Percentiles rank a stretch among this genome's conserved stretches.
These are phyloP conservation scores for Heliangelus exortis DNA, from an alignment of 2,797 vertebrate species.

Conservation along the genomic window DNA sequence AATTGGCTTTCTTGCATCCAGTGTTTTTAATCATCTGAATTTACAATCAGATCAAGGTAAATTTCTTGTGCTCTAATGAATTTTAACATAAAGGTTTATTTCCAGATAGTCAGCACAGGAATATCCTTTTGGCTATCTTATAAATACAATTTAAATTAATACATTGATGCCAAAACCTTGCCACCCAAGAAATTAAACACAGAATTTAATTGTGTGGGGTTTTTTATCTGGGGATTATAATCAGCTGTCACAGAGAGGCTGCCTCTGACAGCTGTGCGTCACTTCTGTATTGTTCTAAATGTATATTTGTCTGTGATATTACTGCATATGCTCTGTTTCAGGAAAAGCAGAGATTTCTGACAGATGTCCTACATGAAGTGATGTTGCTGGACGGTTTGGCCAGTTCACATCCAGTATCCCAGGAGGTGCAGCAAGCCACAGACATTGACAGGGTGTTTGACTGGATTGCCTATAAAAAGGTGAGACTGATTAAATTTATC, in stretches of 20 bases:
- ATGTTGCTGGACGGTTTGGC: conserved; percentile 94
- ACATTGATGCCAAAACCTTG: conserved; percentile 6
- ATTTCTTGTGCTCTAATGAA: conserved; percentile 54
- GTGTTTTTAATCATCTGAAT: conserved; percentile 56
- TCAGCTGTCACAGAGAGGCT: not conserved
- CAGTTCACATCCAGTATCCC: conserved; percentile 96
- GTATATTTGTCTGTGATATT: conserved; percentile 9
- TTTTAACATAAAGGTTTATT: conserved; percentile 56
- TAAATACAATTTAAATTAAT: conserved; percentile 51
- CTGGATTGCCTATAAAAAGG: conserved; percentile 99
- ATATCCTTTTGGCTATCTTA: conserved; percentile 31
- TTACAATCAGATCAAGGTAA: conserved; percentile 35
- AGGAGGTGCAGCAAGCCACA: conserved; percentile 91
- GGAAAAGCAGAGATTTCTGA: conserved; percentile 98
- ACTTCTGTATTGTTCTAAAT: not conserved
- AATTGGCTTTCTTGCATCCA: conserved; percentile 44
- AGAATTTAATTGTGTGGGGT: conserved; percentile 2
- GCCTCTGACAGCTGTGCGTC: not conserved
- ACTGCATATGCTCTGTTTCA: conserved; percentile 76
- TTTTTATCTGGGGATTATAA: conserved; percentile 36
- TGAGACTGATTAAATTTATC: conserved; percentile 56
- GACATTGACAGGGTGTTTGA: conserved; percentile 97
- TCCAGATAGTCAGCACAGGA: conserved; percentile 29
- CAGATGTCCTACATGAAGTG: conserved; percentile 96
- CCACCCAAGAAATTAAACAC: conserved; percentile 49